Evolutionary conservation across 2,113 vertebrate species (phyloP).

Genomic region (Calidris pugnax): DNA sequence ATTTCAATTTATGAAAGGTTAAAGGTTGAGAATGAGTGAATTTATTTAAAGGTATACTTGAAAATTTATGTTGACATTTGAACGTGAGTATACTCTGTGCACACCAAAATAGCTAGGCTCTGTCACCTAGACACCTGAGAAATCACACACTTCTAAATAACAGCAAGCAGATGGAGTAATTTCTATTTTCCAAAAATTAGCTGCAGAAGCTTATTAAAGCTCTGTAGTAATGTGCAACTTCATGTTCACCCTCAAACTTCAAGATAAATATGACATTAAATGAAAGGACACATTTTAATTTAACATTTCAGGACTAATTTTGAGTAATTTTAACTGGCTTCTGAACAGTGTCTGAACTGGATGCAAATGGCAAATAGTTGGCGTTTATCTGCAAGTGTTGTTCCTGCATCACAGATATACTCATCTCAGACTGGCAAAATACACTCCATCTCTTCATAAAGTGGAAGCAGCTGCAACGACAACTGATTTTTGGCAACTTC

Average conservation of each 20-base stretch:
- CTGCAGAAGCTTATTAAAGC: neutral
- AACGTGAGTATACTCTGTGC: neutral
- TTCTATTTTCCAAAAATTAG: constrained; percentile 19
- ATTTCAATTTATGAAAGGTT: constrained; percentile 19
- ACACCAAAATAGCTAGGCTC: constrained; percentile 16
- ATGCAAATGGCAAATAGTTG: constrained; percentile 60
- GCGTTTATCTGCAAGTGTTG: constrained; percentile 29
- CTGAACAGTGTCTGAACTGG: constrained; percentile 47
- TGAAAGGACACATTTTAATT: constrained; percentile 62
- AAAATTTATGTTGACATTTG: constrained; percentile 37
- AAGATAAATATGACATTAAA: constrained; percentile 55
- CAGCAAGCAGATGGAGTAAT: constrained; percentile 24
- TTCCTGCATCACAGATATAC: neutral
- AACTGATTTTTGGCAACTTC: constrained; percentile 50
- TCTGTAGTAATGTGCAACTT: neutral
- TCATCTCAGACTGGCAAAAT: constrained; percentile 5
- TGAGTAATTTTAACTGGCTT: constrained; percentile 47
- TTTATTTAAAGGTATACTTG: constrained; percentile 6
- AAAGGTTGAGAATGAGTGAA: neutral
- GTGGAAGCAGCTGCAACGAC: constrained; percentile 55
- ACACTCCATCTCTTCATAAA: constrained; percentile 23
- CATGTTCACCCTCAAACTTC: neutral
- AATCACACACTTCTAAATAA: constrained; percentile 11
- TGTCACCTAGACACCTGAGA: constrained; percentile 42
- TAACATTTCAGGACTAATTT: constrained; percentile 57